phyloP scores from a whole-genome alignment of 2,888 invertebrate species.

The Pyrrhosoma nymphula region DNA sequence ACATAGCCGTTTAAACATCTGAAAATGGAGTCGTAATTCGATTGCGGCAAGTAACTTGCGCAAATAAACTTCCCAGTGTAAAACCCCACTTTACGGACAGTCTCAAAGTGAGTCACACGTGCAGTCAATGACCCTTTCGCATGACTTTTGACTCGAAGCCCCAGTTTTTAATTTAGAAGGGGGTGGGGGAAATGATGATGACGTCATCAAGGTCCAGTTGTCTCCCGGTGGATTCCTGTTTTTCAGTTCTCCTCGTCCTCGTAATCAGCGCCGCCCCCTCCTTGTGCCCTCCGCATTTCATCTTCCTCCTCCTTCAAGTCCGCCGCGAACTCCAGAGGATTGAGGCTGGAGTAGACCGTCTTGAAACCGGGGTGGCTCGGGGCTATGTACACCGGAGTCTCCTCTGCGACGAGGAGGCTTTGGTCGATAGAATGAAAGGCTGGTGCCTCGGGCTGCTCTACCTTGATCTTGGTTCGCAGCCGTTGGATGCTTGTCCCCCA shows the following conservation, averaged over 20 bases:
- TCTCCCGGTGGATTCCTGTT: no score
- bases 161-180: no score
- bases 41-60: no score
- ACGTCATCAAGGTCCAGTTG: no score
- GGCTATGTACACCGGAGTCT: not conserved
- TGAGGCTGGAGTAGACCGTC: not conserved
- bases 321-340: constrained; percentile 7
- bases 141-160: no score
- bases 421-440: not conserved
- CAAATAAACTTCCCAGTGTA: no score
- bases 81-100: no score
- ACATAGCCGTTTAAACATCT: no score
- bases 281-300: not conserved
- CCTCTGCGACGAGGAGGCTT: not conserved
- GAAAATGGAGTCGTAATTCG: no score
- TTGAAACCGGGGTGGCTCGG: not conserved
- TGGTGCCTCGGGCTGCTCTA: not conserved
- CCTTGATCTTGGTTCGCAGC: not conserved
- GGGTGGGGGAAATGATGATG: no score
- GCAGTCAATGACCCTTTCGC: no score
- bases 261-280: not conserved
- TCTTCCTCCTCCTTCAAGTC: not conserved
- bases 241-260: not conserved
- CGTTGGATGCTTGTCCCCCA: not conserved
- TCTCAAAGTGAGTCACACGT: no score